Conservation (phyloP, 2,113 vertebrate species). For the Nerophis lumbriciformis region DNA sequence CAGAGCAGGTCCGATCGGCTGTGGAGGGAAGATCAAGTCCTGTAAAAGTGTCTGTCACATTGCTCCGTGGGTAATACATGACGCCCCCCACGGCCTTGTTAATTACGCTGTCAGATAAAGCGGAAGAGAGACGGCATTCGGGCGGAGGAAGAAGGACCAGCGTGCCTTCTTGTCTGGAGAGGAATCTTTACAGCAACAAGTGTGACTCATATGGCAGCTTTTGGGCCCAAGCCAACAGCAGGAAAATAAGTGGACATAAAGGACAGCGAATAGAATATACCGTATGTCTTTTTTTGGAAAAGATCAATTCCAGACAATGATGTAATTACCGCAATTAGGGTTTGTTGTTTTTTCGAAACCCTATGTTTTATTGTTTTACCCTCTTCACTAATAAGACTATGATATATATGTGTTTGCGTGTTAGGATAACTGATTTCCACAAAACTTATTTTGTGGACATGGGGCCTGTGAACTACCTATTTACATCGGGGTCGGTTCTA, state of each 20-base stretch:
- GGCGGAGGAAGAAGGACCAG: constrained; percentile 27
- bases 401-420: too few species aligned
- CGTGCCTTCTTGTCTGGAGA: constrained; percentile 24
- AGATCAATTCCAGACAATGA: not conserved
- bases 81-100: constrained; percentile 38
- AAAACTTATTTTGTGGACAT: too few species aligned
- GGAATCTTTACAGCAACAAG: not conserved
- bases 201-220: not conserved
- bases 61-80: constrained; percentile 36
- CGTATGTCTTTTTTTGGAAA: not conserved
- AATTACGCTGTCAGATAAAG: constrained; percentile 49
- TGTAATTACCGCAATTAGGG: not conserved
- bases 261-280: not conserved
- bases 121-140: constrained; percentile 16
- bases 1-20: not conserved
- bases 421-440: too few species aligned
- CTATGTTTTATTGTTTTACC: too few species aligned
- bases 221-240: not conserved
- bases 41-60: constrained; percentile 47
- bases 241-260: not conserved
- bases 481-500: too few species aligned
- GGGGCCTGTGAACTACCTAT: too few species aligned
- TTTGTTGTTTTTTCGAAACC: not conserved
- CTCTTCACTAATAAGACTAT: too few species aligned
- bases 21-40: constrained; percentile 23